Evolutionary conservation across 1,140 invertebrate species (phyloP), one percentile per base, ranked within the genome.

Genomic region (Drosophila persimilis): DNA sequence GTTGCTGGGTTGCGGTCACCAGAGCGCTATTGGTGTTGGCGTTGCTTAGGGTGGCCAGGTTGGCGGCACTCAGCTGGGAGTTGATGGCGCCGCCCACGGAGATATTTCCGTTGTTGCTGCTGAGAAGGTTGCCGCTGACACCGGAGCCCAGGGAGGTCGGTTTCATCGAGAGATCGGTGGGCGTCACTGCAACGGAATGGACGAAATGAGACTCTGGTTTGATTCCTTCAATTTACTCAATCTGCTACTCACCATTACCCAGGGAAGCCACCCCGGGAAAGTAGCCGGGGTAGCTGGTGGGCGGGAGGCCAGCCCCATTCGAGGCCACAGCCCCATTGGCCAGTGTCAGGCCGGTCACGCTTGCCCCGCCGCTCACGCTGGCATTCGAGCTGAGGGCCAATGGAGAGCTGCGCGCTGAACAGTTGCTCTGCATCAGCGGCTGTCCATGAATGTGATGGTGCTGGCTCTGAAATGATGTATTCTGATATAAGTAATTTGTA

Each of bases 101-200:
- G 57, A 50, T 72, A 63, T 76, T 77, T 70, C 48, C 81, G 67
- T 70, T 90, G 72, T 57, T 72, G 70, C 56, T 78, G 57, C 58
- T 67, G 26, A 41, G 63, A 44, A 77, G 48, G 66, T 69, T 70
- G 51, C 66, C 66, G 51, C 63, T 65, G n/a, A 56, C 60, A 39
- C 65, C 74, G 45, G 55, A 54, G 31, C 45, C 24, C 9, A 81
- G 69, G 50, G 73, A 53, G 48, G 88, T 84, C 13, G 90, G 88
- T 70, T 91, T 91, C 90, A 91, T 91, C 26, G 90, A 91, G 67
- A 91, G 78, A 80, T 91, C 90, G 54, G 90, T 91, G 72, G 90
- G 90, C 55, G 89, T 90, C 29, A 85, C 90, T 91, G 59, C 3
- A 63, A 43, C 4, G 2, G n/a, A n/a, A 41, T 2, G 5, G 26